Conservation (phyloP, 2,888 invertebrate genomes). For the Metalampra italica region DNA sequence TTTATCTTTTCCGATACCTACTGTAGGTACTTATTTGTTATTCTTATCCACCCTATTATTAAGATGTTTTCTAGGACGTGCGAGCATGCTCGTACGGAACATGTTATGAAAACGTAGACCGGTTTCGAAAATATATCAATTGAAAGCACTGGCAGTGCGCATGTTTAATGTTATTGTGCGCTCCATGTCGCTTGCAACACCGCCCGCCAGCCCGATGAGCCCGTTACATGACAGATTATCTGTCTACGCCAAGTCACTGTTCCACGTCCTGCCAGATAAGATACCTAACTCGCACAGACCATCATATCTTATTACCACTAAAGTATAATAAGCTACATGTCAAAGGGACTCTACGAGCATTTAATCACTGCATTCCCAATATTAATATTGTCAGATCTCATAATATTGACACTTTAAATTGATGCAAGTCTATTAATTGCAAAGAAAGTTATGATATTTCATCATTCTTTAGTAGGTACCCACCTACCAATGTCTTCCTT, state of each 20-base stretch:
- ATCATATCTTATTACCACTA: not conserved
- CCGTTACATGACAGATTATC: slow-evolving; percentile 55
- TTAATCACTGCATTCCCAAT: not conserved
- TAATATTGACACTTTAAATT: not conserved
- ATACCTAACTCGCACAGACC: not conserved
- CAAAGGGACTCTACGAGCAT: not conserved
- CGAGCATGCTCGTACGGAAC: slow-evolving; percentile 38
- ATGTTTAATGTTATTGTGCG: slow-evolving; percentile 71
- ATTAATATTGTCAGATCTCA: too few relatives aligned
- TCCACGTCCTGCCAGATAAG: slow-evolving; percentile 12
- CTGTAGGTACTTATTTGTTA: too few relatives aligned
- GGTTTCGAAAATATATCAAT: slow-evolving; percentile 75
- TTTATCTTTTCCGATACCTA: too few relatives aligned
- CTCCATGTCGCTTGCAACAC: slow-evolving; percentile 54
- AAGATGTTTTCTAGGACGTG: slow-evolving; percentile 29
- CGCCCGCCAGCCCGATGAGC: slow-evolving; percentile 56
- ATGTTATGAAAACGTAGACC: slow-evolving; percentile 71
- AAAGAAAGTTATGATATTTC: too few relatives aligned
- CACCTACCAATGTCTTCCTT: not conserved
- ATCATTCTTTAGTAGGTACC: too few relatives aligned
- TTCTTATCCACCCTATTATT: slow-evolving; percentile 14
- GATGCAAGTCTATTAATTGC: not conserved
- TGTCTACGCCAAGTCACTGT: slow-evolving; percentile 21
- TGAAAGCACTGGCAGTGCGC: slow-evolving; percentile 58
- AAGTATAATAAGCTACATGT: not conserved